A percentile compares a stretch with the other conserved stretches of the same genome.
phyloP scores from a whole-genome alignment of 2,888 invertebrate genomes.

The Periphyllus acericola region DNA sequence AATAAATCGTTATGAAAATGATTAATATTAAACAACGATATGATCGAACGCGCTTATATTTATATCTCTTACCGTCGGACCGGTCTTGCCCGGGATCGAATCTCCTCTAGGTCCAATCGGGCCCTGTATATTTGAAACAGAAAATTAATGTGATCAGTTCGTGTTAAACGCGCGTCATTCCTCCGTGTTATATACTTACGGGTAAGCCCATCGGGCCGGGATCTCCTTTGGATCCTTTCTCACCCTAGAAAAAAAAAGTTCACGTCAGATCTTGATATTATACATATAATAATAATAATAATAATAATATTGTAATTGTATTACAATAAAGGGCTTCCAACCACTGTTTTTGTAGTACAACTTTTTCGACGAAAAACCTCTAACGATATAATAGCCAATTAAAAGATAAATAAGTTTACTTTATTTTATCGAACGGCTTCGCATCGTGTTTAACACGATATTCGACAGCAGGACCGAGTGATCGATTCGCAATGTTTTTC shows the following conservation, averaged over 20 bases:
- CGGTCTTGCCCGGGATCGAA: slow-evolving; percentile 79
- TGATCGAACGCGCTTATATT: background rate
- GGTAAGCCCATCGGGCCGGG: slow-evolving; percentile 96
- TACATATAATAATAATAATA: no score
- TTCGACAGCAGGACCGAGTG: no score
- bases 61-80: slow-evolving; percentile 78
- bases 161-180: background rate
- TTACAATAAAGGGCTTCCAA: no score
- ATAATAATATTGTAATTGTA: no score
- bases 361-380: no score
- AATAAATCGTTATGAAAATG: background rate
- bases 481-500: no score
- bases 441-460: no score
- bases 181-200: slow-evolving; percentile 73
- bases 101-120: slow-evolving; percentile 85
- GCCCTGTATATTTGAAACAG: slow-evolving; percentile 73
- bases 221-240: slow-evolving; percentile 83
- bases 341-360: no score
- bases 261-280: no score
- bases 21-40: background rate
- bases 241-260: slow-evolving; percentile 72
- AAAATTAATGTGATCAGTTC: background rate
- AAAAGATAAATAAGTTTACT: no score
- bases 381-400: no score
- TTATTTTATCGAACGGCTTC: no score